These are phyloP conservation scores for Coranthus polyacanthus DNA, from an alignment of 2,797 vertebrate species.

Conservation along the genomic window DNA sequence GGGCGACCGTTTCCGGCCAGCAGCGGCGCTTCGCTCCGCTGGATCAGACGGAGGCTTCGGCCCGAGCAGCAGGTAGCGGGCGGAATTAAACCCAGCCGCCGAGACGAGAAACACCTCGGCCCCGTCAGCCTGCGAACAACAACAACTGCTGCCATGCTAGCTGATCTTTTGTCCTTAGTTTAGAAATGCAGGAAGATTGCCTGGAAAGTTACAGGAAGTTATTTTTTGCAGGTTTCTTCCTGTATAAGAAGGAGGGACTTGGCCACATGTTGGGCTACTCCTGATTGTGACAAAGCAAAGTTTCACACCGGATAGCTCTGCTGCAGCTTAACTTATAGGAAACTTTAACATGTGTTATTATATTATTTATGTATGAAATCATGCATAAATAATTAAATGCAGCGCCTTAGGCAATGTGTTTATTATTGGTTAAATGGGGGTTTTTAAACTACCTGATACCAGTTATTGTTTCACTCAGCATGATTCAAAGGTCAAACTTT, in stretches of 20 bases:
- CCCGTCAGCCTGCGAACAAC: constrained; percentile 32
- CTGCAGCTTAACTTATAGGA: too few species aligned
- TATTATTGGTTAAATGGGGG: background rate
- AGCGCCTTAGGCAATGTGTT: too few species aligned
- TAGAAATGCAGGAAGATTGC: background rate
- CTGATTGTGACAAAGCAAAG: background rate
- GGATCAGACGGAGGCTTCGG: background rate
- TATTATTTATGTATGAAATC: too few species aligned
- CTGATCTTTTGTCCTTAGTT: rapidly evolving
- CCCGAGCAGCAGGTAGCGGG: constrained; percentile 3
- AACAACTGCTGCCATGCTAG: constrained; percentile 52
- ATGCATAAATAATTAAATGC: too few species aligned
- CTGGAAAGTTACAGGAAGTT: constrained; percentile 52
- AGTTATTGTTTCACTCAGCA: constrained; percentile 22
- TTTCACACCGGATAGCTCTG: background rate
- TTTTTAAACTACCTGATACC: background rate
- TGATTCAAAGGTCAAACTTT: background rate
- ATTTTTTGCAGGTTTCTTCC: constrained; percentile 33
- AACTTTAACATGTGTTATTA: too few species aligned
- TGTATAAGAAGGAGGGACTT: constrained; percentile 50
- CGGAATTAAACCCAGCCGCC: background rate
- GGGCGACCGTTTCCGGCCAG: background rate
- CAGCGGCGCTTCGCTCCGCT: constrained; percentile 1
- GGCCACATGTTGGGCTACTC: too few species aligned
- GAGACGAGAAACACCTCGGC: background rate